A percentile compares a stretch with the other conserved stretches of the same genome.
Conservation (phyloP, 2,797 vertebrate genomes). For the Pygocentrus nattereri region DNA sequence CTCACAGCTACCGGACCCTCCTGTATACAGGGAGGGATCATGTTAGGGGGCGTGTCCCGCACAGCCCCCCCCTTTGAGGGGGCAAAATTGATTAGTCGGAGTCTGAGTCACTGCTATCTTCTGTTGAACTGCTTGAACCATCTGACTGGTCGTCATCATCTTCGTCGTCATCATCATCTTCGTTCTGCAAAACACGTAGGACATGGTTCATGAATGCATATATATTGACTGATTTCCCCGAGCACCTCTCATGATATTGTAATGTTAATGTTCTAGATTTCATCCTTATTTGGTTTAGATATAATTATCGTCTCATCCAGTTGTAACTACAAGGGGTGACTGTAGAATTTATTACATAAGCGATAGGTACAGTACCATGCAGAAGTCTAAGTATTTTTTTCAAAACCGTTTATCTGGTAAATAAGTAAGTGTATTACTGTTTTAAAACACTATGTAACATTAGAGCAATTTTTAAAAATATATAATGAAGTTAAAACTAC, state of each 20-base stretch:
- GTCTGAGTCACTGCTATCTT: conserved; percentile 80
- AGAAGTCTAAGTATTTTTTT: too few species aligned
- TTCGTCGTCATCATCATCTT: conserved; percentile 70
- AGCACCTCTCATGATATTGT: neutral
- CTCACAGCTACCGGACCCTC: conserved; percentile 56
- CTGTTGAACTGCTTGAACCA: conserved; percentile 72
- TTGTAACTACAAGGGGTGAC: too few species aligned
- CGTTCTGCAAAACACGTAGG: conserved; percentile 63
- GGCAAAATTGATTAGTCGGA: conserved; percentile 73
- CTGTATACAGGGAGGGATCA: conserved; percentile 55
- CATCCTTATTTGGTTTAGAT: neutral
- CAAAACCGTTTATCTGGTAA: too few species aligned
- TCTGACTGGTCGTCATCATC: conserved; percentile 79
- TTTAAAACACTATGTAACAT: too few species aligned
- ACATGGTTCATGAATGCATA: neutral
- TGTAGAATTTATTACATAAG: too few species aligned
- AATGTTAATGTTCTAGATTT: neutral
- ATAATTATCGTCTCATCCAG: too few species aligned
- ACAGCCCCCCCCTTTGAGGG: conserved; percentile 69
- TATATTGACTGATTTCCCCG: neutral
- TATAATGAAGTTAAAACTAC: too few species aligned
- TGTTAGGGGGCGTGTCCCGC: conserved; percentile 73
- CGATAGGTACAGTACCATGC: too few species aligned
- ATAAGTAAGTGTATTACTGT: too few species aligned
- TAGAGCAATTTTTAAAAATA: too few species aligned